Evolutionary conservation across 2,888 invertebrate species (phyloP), one percentile per base, ranked within the genome.

Genomic region (Antheraea yamamai): DNA sequence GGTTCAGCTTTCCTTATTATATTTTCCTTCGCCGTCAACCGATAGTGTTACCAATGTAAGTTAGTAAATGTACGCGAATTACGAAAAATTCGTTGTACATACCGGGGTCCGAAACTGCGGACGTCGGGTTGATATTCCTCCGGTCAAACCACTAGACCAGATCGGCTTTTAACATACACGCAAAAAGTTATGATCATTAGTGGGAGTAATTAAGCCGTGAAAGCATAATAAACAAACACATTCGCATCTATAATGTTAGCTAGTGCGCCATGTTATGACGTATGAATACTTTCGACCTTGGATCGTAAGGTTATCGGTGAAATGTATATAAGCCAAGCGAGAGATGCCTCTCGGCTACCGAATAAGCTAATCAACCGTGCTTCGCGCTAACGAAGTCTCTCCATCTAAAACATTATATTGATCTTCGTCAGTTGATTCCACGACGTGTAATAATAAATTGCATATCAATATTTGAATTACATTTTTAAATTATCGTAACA

Each of bases 321-420:
- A 76, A 78, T 77, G 72, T 75, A 55, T 72, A 70, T n/a, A 8
- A 18, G 39, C 20, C 20, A 39, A 70, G 70, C 70, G 70, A 35
- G 39, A 73, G 73, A 26, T 73, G 74, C 80, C 84, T 79, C 78
- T 78, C 75, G 81, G 85, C 80, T 73, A 78, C 77, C 75, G 73
- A 51, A 75, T 70, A 52, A 79, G 74, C 77, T 82, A 81, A 82
- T 85, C 81, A 83, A 78, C 79, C 79, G 81, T 81, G 79, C 78
- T 78, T 78, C 77, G 23, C 74, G 76, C 75, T 85, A 83, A 84
- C 82, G 75, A 80, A 82, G 80, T 85, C 82, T 76, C 72, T 68
- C 52, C 68, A 30, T 4, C 73, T 51, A 51, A 20, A 55, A 26
- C 39, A 73, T 55, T 70, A 70, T 23, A 66, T 66, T 16, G 26